A percentile compares a stretch with the other conserved stretches of the same genome.
Conservation (phyloP, 1,140 invertebrate genomes). For the Drosophila asahinai region DNA sequence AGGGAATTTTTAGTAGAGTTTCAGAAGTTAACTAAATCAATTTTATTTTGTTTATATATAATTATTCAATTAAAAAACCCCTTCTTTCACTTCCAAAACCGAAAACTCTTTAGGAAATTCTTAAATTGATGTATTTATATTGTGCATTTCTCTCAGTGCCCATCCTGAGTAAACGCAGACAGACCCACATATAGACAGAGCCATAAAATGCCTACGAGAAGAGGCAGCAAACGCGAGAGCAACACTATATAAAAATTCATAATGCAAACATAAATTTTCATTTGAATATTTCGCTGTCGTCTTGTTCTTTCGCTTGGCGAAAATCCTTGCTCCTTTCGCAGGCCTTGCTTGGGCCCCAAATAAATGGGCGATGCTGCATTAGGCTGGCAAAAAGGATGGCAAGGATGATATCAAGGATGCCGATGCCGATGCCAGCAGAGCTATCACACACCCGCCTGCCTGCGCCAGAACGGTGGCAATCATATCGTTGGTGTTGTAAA, state of each 20-base stretch:
- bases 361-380: conserved; percentile 72
- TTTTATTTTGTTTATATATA: too few species aligned
- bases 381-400: conserved; percentile 42
- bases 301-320: conserved; percentile 54
- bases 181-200: conserved; percentile 52
- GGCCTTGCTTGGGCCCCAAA: conserved; percentile 19
- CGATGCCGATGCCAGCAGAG: not conserved
- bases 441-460: conserved; percentile 2
- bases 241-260: conserved; percentile 85
- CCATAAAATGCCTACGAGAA: conserved; percentile 79
- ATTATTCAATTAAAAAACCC: too few species aligned
- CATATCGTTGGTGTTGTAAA: conserved; percentile 78
- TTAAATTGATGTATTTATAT: too few species aligned
- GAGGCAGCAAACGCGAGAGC: conserved; percentile 33
- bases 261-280: conserved; percentile 85
- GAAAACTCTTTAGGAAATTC: too few species aligned
- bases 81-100: not conserved
- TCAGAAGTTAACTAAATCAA: too few species aligned
- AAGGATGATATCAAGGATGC: conserved; percentile 54
- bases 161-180: conserved; percentile 8
- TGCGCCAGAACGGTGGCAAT: conserved; percentile 54
- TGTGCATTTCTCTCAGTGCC: conserved; percentile 1
- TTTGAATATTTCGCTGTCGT: conserved; percentile 82
- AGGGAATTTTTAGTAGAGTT: not conserved
- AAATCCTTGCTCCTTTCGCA: conserved; percentile 44